Evolutionary conservation across 2,797 vertebrate genomes (phyloP), one percentile per base, ranked within the genome.

Genomic region (Periophthalmus magnuspinnatus): DNA sequence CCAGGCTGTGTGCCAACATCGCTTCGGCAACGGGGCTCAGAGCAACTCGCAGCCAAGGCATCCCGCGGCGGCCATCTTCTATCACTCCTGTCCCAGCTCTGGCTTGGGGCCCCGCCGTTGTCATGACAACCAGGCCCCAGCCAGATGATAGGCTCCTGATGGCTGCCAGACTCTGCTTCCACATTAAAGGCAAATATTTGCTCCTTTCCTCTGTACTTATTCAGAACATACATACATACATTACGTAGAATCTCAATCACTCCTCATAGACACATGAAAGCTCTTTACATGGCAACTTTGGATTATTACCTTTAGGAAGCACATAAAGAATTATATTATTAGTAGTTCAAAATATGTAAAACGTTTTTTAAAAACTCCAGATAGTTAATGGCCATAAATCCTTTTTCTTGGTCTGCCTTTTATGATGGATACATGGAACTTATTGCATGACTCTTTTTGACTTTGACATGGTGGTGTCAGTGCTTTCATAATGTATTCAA

Each of bases 11-110:
- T 32, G 56, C 79, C 59, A 69, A 79, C 63, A 60, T 89, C 65
- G 50, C 87, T 76, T 41, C 83, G 83, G 85, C 81, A 85, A 87
- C 86, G 22, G 75, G 72, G 14, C 72, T 86, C 68, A 22, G 78
- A 67, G 78, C 81, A 86, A 89, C 87, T 89, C 82, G 84, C 81
- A 71, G 80, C 83, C 79, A 65, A 61, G 77, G 88, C 86, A 75
- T 61, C 77, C 80, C 80, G 65, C 24, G 66, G 85, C 87, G 77
- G 88, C 89, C 89, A 90, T 90, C 85, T 91, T 64, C 61, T 90
- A 88, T 87, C 71, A 78, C 86, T 88, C 38, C 38, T 47, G 61
- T 63, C 61, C 61, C 61, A 63, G 61, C 36, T 47, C 61, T 87
- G 89, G 87, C 87, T 77, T 22, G 2, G 2, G 70, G 88, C 76